Base-by-base conservation (phyloP, 2,888 invertebrate species). In the Apantesis nais region DNA sequence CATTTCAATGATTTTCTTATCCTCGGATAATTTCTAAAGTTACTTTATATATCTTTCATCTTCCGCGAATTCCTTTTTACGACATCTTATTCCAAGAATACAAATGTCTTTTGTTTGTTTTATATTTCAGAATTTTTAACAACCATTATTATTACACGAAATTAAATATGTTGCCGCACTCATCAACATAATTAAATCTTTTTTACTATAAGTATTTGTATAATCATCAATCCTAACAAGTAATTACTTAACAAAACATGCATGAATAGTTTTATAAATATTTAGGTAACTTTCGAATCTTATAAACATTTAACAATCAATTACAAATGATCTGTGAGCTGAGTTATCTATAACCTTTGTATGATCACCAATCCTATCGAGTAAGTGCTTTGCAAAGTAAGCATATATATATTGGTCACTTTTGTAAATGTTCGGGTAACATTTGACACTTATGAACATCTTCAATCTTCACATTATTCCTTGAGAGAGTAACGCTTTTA, bases 11-110 rank as follows among this genome's bases (percentile, higher is more conserved):
- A 48, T 62, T 63, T 41, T 52, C 34, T 65, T 64, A 64, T 64
- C 64, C 58, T 16, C 16, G 37, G 22, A 60, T 52, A 31, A 37
- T 61, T 61, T 34, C 37, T 37, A 60, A 48, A 52, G 16, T 19
- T 14, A 12, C 61, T 67, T 67, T 71, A 62, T 19, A 12, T 68
- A 44, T 62, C 62, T 63, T 72, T 74, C 39, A 37, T 71, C 62
- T 12, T 48, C 65, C 69, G 67, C 74, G 72, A 72, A 68, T 75
- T 71, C 34, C 22, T 64, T 66, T 79, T 78, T 74, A 71, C 71
- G 72, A 74, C 76, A 74, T 67, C 65, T 74, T 74, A 71, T 72
- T 72, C 72, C 69, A 70, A 61, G 73, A 71, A 69, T 76, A 79
- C 74, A 78, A 76, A 74, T 76, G 68, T 69, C 67, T 66, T 65